Evolutionary conservation across 2,113 vertebrate species (phyloP), one percentile per base, ranked within the genome.

Genomic region (Rafetus swinhoei): DNA sequence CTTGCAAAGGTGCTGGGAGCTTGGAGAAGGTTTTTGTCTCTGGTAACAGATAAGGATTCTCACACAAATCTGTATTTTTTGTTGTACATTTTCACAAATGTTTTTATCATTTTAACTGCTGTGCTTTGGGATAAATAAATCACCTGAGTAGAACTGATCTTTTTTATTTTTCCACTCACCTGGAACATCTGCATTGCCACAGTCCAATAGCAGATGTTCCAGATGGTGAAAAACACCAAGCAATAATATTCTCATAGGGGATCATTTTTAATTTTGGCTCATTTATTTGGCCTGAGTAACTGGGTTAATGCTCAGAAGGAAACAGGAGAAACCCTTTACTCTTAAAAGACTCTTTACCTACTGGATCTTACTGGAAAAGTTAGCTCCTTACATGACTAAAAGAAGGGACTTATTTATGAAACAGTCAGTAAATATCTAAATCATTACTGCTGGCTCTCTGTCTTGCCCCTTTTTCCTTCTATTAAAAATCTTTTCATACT

Each of bases 361-460:
- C 9, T 24, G n/a, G n/a, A 59, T 87, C 57, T 85, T 90, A 7
- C 82, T 85, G 52, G 87, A 90, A 87, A 39, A 57, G 32, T 54
- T 88, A 19, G 14, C 74, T 95, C 85, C 77, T 82, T 29, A 94
- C 4, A 4, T 86, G 84, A 82, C 14, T 55, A 35, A 85, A 89
- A 82, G 29, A 22, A 86, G 85, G 82, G 1, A 0, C 2, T 89
- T 74, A 19, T 14, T 65, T 32, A 32, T 65, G 13, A 65, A 65
- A 32, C 27, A 65, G 29, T 14, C 35, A 39, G 69, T 39, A 39
- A 15, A 39, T 39, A 74, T 7, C 4, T 83, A 79, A 91, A 88
- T 24, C 54, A 3, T 72, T 86, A 9, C 32, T 57, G 8, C 13
- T 59, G 60, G 60, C 27, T 65, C 60, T 32, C 29, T 32, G 29